Evolutionary conservation across 2,797 vertebrate genomes (phyloP).

Genomic region (Pygocentrus nattereri): DNA sequence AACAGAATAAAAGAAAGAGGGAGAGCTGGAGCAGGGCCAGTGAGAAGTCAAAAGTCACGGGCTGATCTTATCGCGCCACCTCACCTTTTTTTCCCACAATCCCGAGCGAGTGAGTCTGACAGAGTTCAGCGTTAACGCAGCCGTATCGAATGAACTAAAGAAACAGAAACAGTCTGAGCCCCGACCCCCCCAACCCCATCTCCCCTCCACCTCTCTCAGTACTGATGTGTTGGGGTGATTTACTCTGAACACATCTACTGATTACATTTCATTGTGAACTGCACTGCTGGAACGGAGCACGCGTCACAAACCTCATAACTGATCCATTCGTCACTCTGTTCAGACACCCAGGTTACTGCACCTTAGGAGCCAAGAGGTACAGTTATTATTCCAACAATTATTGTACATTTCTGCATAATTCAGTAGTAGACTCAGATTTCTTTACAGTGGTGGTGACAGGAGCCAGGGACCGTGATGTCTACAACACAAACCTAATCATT

Average conservation of each 20-base stretch:
- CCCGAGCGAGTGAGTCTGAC: constrained; percentile 69
- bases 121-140: constrained; percentile 53
- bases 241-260: constrained; percentile 10
- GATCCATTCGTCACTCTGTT: too few relatives aligned
- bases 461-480: too few relatives aligned
- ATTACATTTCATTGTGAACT: constrained; percentile 37
- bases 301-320: too few relatives aligned
- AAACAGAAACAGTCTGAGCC: background rate
- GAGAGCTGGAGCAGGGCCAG: constrained; percentile 45
- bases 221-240: constrained; percentile 40
- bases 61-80: constrained; percentile 74
- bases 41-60: constrained; percentile 77
- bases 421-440: too few relatives aligned
- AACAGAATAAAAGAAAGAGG: constrained; percentile 70
- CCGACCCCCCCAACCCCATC: background rate
- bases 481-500: too few relatives aligned
- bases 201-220: background rate
- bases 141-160: constrained; percentile 64
- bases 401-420: too few relatives aligned
- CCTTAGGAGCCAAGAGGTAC: too few relatives aligned
- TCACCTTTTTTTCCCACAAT: constrained; percentile 69
- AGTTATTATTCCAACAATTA: too few relatives aligned
- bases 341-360: too few relatives aligned
- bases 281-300: too few relatives aligned
- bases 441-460: too few relatives aligned